phyloP scores from a whole-genome alignment of 2,797 vertebrate genomes.

The Philypnodon macrostomus region DNA sequence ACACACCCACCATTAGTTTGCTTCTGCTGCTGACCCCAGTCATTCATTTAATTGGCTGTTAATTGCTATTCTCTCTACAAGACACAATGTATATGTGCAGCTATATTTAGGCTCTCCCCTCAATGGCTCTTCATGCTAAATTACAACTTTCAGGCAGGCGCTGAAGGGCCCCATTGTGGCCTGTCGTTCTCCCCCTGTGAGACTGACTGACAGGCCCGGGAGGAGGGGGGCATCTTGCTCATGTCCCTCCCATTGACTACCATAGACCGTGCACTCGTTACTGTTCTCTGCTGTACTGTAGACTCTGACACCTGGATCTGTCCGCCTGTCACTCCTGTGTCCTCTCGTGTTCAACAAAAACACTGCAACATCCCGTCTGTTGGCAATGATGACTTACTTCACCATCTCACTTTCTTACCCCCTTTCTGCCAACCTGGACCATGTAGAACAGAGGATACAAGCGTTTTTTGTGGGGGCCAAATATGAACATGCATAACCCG shows the following conservation, averaged over 20 bases:
- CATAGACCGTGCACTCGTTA: conserved; percentile 39
- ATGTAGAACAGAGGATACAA: not conserved
- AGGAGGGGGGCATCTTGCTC: conserved; percentile 38
- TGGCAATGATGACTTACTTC: conserved; percentile 31
- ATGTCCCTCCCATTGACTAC: conserved; percentile 43
- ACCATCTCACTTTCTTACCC: conserved; percentile 22
- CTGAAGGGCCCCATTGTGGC: conserved; percentile 80
- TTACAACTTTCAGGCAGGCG: conserved; percentile 77
- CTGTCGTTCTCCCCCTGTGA: conserved; percentile 76
- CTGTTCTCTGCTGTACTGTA: conserved; percentile 50
- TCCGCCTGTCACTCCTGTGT: conserved; percentile 38
- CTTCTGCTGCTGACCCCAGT: conserved; percentile 73
- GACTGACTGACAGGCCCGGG: conserved; percentile 74
- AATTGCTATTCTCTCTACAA: conserved; percentile 78
- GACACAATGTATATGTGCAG: conserved; percentile 72
- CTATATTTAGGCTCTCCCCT: conserved; percentile 77
- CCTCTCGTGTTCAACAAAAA: conserved; percentile 38
- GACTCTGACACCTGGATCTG: conserved; percentile 62
- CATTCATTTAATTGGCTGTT: conserved; percentile 81
- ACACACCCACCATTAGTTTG: conserved; percentile 72
- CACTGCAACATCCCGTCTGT: conserved; percentile 41
- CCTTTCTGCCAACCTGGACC: not conserved
- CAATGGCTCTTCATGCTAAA: conserved; percentile 78
- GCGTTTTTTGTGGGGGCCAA: no score
- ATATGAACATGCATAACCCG: no score